Evolutionary conservation across 1,140 invertebrate species (phyloP), one percentile per base, ranked within the genome.

Genomic region (Popillia japonica): DNA sequence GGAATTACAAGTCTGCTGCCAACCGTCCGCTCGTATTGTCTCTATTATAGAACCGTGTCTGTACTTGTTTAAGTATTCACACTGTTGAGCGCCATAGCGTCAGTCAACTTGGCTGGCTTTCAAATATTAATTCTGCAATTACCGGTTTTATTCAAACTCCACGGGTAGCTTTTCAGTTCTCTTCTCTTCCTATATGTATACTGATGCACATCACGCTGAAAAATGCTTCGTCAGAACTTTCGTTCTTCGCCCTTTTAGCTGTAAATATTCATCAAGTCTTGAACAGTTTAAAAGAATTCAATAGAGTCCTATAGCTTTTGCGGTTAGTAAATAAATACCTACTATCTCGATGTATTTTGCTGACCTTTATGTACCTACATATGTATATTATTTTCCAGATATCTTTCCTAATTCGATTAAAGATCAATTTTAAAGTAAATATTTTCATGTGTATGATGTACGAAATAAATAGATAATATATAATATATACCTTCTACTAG

Each of bases 111-210:
- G 81, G 81, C 81, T 75, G 78, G 78, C 78, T 76, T 82, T 82
- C 82, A 83, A 83, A 83, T 83, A 83, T 83, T 83, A 83, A 83
- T 82, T 83, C 80, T 61, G 81, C 82, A 83, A 83, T 83, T 82
- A 82, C 83, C 80, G 81, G 81, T 80, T 81, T 82, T 83, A 82
- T 82, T 83, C 83, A 82, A 78, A 55, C 48, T 55, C 11, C 6
- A 55, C 48, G 48, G 17, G 48, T 17, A 14, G 48, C 48, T 55
- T 55, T 17, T 55, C 48, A 7, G 48, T 6, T 55, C 14, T n/a
- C 48, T 55, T 55, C 48, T 55, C 11, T 55, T 55, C 48, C 14
- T 55, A 17, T 17, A 55, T 55, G 48, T 55, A 55, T 55, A 55
- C 14, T 55, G 17, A 3, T 7, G 48, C 11, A 55, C 48, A 55